Evolutionary conservation across 1,140 invertebrate genomes (phyloP).

Genomic region (Drosophila eugracilis): DNA sequence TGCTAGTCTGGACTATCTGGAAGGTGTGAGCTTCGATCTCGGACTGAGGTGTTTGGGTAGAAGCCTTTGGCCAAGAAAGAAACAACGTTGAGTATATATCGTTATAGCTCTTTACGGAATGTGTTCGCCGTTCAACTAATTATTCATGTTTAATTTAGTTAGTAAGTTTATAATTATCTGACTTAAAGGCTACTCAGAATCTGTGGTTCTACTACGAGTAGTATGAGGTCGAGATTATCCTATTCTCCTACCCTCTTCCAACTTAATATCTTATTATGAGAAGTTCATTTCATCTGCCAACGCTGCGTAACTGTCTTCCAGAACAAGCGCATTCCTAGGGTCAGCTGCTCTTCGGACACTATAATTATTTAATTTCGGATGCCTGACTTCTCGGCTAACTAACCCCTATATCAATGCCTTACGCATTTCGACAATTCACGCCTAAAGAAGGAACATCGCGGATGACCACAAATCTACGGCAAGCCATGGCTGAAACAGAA

Average conservation of each 20-base stretch:
- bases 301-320: no score
- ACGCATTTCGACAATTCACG: conserved; percentile 47
- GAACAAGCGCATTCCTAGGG: conserved; percentile 30
- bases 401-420: conserved; percentile 63
- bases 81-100: no score
- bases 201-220: no score
- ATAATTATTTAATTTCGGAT: conserved; percentile 62
- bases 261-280: not conserved
- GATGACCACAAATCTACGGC: conserved; percentile 44
- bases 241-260: not conserved
- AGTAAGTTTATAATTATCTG: no score
- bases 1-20: conserved; percentile 33
- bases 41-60: not conserved
- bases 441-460: conserved; percentile 19
- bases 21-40: conserved; percentile 24
- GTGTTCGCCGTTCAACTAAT: no score
- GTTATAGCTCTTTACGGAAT: no score
- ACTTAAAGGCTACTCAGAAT: no score
- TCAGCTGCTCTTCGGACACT: conserved; percentile 4
- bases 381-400: conserved; percentile 1
- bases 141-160: no score
- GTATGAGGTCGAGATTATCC: not conserved
- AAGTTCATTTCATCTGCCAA: no score
- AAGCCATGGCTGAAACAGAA: conserved; percentile 2
- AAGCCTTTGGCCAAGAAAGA: not conserved